Evolutionary conservation across 2,888 invertebrate species (phyloP), one percentile per base, ranked within the genome.

Genomic region (Torymus auratus): DNA sequence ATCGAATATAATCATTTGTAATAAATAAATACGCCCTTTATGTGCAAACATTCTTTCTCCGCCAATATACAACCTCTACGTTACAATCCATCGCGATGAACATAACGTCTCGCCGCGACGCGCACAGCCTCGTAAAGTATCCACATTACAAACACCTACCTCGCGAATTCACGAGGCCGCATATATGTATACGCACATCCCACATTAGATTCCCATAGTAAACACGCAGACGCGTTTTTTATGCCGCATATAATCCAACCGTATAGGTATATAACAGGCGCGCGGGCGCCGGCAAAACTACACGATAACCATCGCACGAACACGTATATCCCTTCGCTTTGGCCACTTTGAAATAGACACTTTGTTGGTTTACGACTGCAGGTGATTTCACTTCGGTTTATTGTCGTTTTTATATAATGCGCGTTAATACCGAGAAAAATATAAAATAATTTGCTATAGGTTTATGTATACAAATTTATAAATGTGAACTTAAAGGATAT

Each of bases 161-260:
- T 10, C 5, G 55, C 50, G 56, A 77, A 71, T 77, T 70, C 64
- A 50, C 62, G 58, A 52, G 68, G 41, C 28, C 14, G 12, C 56
- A 62, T 64, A 58, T 70, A 64, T 65, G 41, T 64, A 58, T 70
- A 64, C 58, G 41, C 28, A 28, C 7, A 77, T 77, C 50, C 64
- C 77, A 58, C 77, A 64, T 64, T 52, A 58, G 70, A 64, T 77
- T 64, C 77, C 52, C 77, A 65, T 70, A 41, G 70, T 70, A 77
- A 77, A 77, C 58, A 58, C 77, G 70, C 56, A 23, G 50, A 14
- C 50, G 55, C 50, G 14, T n/a, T 68, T 69, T 76, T 76, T 74
- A 65, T 55, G 62, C 28, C 69, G 55, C 23, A 17, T 11, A 7
- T 13, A 7, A 10, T n/a, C 20, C 3, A 52, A n/a, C 64, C 13